Percentiles rank a stretch among this genome's conserved stretches.
These are phyloP conservation scores for Euphydryas editha DNA, from an alignment of 2,888 invertebrate species.

Conservation along the genomic window DNA sequence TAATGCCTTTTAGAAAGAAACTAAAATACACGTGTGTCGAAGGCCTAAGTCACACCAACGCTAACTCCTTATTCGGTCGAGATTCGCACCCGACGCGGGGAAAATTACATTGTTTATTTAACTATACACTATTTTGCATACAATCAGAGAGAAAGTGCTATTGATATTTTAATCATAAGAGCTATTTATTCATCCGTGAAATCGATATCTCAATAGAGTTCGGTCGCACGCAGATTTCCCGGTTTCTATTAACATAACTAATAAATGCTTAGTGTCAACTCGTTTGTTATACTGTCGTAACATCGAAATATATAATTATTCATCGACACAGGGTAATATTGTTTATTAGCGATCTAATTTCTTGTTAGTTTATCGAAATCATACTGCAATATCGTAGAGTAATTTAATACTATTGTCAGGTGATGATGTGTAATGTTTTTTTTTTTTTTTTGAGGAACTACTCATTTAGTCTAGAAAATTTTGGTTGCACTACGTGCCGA, in stretches of 20 bases:
- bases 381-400: not conserved
- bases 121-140: conserved; percentile 74
- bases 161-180: conserved; percentile 76
- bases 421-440: no score
- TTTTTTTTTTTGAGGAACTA: no score
- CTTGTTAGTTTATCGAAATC: not conserved
- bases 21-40: conserved; percentile 19
- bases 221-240: conserved; percentile 36
- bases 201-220: conserved; percentile 61
- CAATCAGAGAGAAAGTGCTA: conserved; percentile 77
- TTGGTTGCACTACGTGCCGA: no score
- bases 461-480: no score
- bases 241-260: conserved; percentile 38
- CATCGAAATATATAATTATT: conserved; percentile 31
- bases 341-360: conserved; percentile 18
- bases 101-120: conserved; percentile 62
- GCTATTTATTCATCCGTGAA: conserved; percentile 66
- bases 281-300: conserved; percentile 36
- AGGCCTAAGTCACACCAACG: conserved; percentile 40
- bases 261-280: conserved; percentile 40
- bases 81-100: conserved; percentile 51
- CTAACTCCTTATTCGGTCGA: conserved; percentile 46
- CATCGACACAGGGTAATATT: conserved; percentile 9
- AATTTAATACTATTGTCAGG: not conserved
- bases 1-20: conserved; percentile 31